Base-by-base conservation (phyloP, 2,888 invertebrate genomes). In the Theretra japonica region DNA sequence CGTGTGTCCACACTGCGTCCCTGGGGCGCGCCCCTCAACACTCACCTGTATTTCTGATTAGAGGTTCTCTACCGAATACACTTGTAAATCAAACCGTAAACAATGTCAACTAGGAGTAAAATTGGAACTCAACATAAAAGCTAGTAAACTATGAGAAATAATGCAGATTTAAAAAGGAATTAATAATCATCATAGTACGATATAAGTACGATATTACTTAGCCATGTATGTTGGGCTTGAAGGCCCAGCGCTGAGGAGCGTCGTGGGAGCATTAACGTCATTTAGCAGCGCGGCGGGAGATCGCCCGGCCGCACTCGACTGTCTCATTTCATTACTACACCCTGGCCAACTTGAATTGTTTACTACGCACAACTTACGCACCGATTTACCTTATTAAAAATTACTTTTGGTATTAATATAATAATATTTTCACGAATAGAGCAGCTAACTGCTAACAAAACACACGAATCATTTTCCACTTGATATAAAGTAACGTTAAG, bases 241-340 rank as follows among this genome's bases (percentile, higher is more conserved):
- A 5, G 25, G 15, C 17, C 48, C 41, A 65, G 41, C 21, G 41
- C 15, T 21, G 21, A 21, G 28, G 28, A 7, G 11, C 5, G 28
- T 4, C 30, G 59, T 62, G 21, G 62, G 21, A 41, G 65, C 48
- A 48, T 48, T 48, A 65, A 48, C 23, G 41, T 23, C 41, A 23
- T 65, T 65, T 65, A 65, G 48, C 4, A 19, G 28, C 59, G 19
- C 19, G 25, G 58, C 58, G 58, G 58, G 58, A 25, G 58, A 5
- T 58, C 58, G 58, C n/a, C n/a, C 30, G 23, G 23, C 21, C n/a
- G 53, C 65, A 65, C 65, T 65, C 48, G 5, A 48, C 17, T 23
- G 65, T 21, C 48, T 41, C 65, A 65, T 62, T 41, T 41, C 65
- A 17, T 25, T 25, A 23, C 25, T 48, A 21, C 58, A 48, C 6